Percentiles rank a stretch among this genome's conserved stretches.
Evolutionary conservation across 2,888 invertebrate species (phyloP).

Genomic region (Periphyllus acericola): DNA sequence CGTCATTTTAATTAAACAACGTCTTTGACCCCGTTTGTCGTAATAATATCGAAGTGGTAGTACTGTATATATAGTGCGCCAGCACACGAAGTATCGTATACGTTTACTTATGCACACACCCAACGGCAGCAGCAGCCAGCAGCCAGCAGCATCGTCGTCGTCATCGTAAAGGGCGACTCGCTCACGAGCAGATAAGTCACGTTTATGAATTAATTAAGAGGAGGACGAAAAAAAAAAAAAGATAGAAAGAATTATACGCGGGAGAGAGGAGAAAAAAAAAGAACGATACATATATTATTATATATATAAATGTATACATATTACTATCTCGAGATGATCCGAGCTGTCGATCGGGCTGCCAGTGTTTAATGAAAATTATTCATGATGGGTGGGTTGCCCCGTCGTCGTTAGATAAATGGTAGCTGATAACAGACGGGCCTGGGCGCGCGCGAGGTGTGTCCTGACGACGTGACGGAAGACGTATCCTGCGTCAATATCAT

Average conservation of each 20-base stretch:
- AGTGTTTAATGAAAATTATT: constrained; percentile 59
- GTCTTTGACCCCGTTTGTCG: constrained; percentile 41
- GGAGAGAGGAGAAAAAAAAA: constrained; percentile 12
- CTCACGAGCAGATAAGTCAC: constrained; percentile 61
- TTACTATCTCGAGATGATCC: constrained; percentile 52
- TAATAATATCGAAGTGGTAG: neutral
- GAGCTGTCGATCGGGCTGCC: constrained; percentile 58
- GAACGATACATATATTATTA: neutral
- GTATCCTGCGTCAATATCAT: constrained; percentile 13
- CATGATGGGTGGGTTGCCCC: constrained; percentile 41
- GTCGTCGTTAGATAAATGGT: constrained; percentile 53
- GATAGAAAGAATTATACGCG: neutral
- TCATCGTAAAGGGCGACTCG: constrained; percentile 30
- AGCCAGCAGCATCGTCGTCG: neutral
- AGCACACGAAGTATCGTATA: constrained; percentile 9
- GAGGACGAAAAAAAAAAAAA: neutral
- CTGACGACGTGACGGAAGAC: constrained; percentile 43
- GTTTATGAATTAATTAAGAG: constrained; percentile 60
- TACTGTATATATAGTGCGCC: neutral
- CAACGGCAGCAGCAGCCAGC: constrained; percentile 4
- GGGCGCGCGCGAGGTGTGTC: constrained; percentile 20
- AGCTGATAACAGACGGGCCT: constrained; percentile 22
- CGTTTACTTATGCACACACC: neutral
- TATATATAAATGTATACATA: neutral
- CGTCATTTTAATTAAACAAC: constrained; percentile 42